Conservation (phyloP, 2,888 invertebrate species). For the Drosophila antonietae region DNA sequence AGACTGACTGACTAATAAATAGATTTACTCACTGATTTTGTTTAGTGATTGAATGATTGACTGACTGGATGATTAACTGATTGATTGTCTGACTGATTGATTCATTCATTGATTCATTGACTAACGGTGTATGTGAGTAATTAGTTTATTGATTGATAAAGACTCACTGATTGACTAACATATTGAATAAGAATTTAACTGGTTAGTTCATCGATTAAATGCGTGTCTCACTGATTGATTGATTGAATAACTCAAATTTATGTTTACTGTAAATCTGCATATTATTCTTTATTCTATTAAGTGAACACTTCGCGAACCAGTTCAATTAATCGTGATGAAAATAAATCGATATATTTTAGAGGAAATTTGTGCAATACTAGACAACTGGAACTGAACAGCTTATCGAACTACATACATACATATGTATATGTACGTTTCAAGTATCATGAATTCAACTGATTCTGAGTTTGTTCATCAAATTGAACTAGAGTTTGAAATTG, state of each 20-base stretch:
- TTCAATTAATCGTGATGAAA: neutral
- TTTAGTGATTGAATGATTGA: neutral
- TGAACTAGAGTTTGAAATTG: neutral
- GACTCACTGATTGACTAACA: too few species aligned
- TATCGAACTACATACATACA: neutral
- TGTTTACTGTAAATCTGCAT: neutral
- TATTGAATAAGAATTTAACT: too few species aligned
- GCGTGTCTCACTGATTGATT: neutral
- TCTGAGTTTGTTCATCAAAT: neutral
- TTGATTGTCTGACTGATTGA: neutral
- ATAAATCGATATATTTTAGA: neutral
- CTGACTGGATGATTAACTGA: slow-evolving; percentile 3
- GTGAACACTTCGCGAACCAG: neutral
- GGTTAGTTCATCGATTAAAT: too few species aligned
- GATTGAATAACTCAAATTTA: neutral
- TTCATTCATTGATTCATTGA: neutral
- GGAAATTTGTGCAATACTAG: too few species aligned
- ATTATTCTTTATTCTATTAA: neutral
- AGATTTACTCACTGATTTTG: neutral
- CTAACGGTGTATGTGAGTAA: neutral
- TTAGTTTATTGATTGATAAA: neutral
- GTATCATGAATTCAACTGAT: neutral
- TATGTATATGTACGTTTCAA: neutral
- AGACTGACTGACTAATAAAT: too few species aligned
- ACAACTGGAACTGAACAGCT: neutral